Percentiles rank a stretch among this genome's conserved stretches.
Conservation (phyloP, 2,797 vertebrate genomes). For the Nannoperca australis region DNA sequence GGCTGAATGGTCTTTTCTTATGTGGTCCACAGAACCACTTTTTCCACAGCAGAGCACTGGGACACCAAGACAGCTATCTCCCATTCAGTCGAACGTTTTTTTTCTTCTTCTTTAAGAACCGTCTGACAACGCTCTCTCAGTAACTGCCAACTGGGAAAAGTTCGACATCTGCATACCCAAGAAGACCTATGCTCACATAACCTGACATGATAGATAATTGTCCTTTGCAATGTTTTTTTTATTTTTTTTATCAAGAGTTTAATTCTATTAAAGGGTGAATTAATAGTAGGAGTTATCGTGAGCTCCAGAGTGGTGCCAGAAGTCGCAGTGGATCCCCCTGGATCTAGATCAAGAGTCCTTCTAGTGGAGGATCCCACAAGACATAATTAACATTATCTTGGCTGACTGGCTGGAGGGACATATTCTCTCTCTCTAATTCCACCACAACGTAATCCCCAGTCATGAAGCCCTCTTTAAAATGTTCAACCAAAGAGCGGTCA, state of each 20-base stretch:
- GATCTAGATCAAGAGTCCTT: constrained; percentile 68
- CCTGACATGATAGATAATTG: constrained; percentile 65
- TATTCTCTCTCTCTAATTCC: constrained; percentile 56
- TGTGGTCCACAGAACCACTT: constrained; percentile 42
- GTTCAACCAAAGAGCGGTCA: constrained; percentile 52
- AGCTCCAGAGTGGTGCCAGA: constrained; percentile 48
- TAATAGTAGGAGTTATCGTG: constrained; percentile 68
- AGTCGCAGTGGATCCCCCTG: constrained; percentile 69
- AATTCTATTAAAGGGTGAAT: constrained; percentile 76
- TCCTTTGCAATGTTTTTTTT: constrained; percentile 37
- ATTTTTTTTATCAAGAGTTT: constrained; percentile 62
- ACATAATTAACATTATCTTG: constrained; percentile 83
- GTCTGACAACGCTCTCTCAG: constrained; percentile 45
- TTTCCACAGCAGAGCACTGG: constrained; percentile 35
- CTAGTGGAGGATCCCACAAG: constrained; percentile 75
- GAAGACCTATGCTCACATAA: constrained; percentile 52
- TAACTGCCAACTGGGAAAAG: constrained; percentile 33
- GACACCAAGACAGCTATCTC: constrained; percentile 32
- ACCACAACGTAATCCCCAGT: constrained; percentile 55
- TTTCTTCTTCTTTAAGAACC: constrained; percentile 28
- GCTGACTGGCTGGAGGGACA: constrained; percentile 61
- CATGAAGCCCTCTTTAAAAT: constrained; percentile 51
- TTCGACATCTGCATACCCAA: constrained; percentile 24
- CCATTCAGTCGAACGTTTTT: constrained; percentile 34
- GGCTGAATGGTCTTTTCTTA: constrained; percentile 66